Percentiles rank a stretch among this genome's conserved stretches.
phyloP scores from a whole-genome alignment of 2,888 invertebrate genomes.

The Mythimna ferrago region DNA sequence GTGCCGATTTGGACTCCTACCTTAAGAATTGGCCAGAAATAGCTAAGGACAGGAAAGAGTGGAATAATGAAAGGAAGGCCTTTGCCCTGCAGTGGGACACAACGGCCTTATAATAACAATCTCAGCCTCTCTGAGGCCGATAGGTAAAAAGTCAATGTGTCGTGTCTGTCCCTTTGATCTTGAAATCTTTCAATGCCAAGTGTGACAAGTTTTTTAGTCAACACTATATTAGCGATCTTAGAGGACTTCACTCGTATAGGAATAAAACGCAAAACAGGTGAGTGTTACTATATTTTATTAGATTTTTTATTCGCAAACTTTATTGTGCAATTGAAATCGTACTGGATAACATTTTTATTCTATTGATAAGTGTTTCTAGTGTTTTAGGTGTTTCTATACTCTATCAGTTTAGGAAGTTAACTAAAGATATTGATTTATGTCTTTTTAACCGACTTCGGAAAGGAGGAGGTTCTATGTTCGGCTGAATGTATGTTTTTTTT shows the following conservation, averaged over 20 bases:
- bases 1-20: too few relatives aligned
- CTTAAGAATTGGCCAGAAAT: too few relatives aligned
- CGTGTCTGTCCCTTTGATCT: conserved; percentile 19
- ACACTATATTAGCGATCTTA: conserved; percentile 41
- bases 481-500: too few relatives aligned
- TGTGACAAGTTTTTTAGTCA: conserved; percentile 33
- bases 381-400: not conserved
- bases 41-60: too few relatives aligned
- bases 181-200: conserved; percentile 4
- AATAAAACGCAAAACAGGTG: conserved; percentile 21
- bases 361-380: not conserved
- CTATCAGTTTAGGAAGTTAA: too few relatives aligned
- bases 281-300: conserved; percentile 2
- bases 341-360: not conserved
- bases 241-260: conserved; percentile 35
- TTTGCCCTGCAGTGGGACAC: too few relatives aligned
- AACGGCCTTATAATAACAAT: too few relatives aligned
- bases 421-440: too few relatives aligned
- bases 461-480: too few relatives aligned
- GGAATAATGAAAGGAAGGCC: too few relatives aligned
- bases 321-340: not conserved
- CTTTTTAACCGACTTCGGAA: too few relatives aligned
- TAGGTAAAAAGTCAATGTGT: conserved; percentile 4
- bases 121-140: conserved; percentile 32
- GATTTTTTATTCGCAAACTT: not conserved